Evolutionary conservation across 2,113 vertebrate genomes (phyloP), one percentile per base, ranked within the genome.

Genomic region (Campylomormyrus tamandua): DNA sequence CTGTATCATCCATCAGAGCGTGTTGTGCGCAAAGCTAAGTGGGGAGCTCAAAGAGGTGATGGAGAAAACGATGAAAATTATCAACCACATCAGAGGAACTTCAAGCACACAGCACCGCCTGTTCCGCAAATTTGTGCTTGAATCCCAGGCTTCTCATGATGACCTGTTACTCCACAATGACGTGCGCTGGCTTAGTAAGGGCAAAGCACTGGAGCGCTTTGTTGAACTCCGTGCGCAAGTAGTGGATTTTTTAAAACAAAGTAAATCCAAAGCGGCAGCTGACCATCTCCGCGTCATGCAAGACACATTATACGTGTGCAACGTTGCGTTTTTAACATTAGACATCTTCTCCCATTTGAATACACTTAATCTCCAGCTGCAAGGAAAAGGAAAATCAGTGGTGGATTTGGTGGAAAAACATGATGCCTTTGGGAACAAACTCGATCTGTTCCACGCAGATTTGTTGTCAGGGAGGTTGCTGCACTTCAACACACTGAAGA

Each of bases 81-180:
- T 89, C 11, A 89, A 77, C 62, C 74, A 77, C 8, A n/a, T 89
- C 45, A 89, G 88, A 48, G 62, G 88, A 35, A 74, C 19, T 15
- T 89, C 66, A 89, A 24, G 58, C 17, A 89, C 24, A 19, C 62
- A 89, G 19, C 62, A 89, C 35, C 24, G 48, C 46, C 66, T 89
- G 10, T 80, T 89, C 88, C 2, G 45, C 19, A 66, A 89, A 48
- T 48, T 80, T 77, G 62, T 89, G 62, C 5, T 50, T 24, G 88
- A 89, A 80, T 89, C 88, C 24, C 35, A 66, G 19, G 87, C 87
- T 21, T 46, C 35, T 42, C 56, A 77, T 66, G 42, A 50, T 50
- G 88, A 89, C 62, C 88, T 89, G 11, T n/a, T 89, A 19, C 87
- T 58, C 53, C 87, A 88, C 56, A 66, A 70, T 45, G 87, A 88